phyloP scores from a whole-genome alignment of 2,797 vertebrate species.

The Peromyscus eremicus region DNA sequence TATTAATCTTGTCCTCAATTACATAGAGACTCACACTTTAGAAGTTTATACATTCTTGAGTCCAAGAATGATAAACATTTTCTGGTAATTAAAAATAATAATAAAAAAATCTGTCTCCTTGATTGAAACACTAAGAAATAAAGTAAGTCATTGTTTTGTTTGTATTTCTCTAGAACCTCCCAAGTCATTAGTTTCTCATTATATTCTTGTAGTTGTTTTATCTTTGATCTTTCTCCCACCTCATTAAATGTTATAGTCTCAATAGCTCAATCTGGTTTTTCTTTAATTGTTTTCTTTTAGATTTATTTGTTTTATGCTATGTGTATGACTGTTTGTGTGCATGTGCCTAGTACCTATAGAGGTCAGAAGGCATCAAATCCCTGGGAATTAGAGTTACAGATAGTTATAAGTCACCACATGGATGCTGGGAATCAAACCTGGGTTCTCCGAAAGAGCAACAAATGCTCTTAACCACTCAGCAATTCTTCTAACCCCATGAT shows the following conservation, averaged over 20 bases:
- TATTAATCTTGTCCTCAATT: slow-evolving; percentile 3
- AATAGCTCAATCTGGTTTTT: neutral
- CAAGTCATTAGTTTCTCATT: neutral
- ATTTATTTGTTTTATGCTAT: neutral
- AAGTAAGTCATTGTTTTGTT: neutral
- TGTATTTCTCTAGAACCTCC: neutral
- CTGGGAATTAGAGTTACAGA: neutral
- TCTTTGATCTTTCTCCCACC: neutral
- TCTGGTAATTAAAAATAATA: neutral
- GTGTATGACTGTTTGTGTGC: neutral
- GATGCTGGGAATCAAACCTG: neutral
- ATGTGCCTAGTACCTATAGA: neutral
- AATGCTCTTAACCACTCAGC: neutral
- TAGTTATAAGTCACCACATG: neutral
- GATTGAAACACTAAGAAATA: slow-evolving; percentile 9
- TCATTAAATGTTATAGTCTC: neutral
- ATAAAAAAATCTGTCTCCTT: neutral
- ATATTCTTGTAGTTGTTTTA: neutral
- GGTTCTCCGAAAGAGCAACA: neutral
- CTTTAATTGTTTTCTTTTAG: neutral
- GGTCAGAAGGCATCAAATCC: neutral
- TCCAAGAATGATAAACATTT: neutral
- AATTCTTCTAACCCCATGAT: neutral
- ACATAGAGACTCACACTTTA: neutral
- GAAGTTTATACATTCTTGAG: neutral